A percentile compares a stretch with the other conserved stretches of the same genome.
Conservation (phyloP, 2,888 invertebrate species). For the Caenorhabditis sp. region DNA sequence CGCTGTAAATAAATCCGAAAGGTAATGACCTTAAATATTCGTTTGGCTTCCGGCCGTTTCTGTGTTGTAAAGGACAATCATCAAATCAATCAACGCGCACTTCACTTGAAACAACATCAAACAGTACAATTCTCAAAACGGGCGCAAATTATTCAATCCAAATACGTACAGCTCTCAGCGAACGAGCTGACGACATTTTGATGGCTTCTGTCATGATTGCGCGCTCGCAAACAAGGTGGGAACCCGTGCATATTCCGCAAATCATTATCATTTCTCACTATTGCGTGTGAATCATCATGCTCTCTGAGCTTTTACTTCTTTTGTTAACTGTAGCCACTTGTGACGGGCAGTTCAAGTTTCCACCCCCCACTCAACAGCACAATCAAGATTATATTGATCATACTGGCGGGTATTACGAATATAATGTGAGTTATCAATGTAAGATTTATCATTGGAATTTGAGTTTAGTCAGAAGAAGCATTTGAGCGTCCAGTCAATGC, state of each 20-base stretch:
- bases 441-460: neutral
- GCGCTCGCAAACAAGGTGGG: conserved; percentile 31
- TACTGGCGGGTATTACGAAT: conserved; percentile 32
- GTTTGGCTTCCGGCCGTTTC: too few relatives aligned
- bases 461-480: conserved; percentile 42
- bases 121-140: conserved; percentile 27
- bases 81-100: conserved; percentile 26
- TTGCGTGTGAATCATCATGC: conserved; percentile 25
- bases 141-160: conserved; percentile 32
- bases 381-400: conserved; percentile 18
- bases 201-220: conserved; percentile 53
- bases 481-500: conserved; percentile 22
- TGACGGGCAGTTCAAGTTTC: conserved; percentile 43
- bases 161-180: conserved; percentile 27
- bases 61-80: neutral
- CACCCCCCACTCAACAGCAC: conserved; percentile 11
- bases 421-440: conserved; percentile 40
- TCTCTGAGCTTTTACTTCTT: neutral
- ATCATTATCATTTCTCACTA: conserved; percentile 19
- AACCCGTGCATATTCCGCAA: conserved; percentile 20
- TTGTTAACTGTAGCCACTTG: neutral
- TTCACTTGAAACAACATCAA: conserved; percentile 33
- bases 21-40: neutral
- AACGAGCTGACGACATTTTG: conserved; percentile 48
- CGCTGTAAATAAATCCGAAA: neutral